These are phyloP conservation scores for Enteromius afrohamiltoni DNA, from an alignment of 2,797 vertebrate species.

Conservation along the genomic window DNA sequence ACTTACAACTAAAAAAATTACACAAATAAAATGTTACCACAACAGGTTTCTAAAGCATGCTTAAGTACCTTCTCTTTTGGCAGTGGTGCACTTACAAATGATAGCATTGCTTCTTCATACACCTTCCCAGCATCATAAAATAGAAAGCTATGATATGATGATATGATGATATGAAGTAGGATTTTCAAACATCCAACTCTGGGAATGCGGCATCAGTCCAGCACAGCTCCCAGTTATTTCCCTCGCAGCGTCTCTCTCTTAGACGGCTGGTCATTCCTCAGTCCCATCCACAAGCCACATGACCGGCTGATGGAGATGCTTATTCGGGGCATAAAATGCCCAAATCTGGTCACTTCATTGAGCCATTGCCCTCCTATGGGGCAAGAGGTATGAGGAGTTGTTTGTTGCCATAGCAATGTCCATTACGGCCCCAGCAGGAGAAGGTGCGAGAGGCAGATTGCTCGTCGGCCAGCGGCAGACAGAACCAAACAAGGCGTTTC, in stretches of 20 bases:
- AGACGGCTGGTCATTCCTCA: not conserved
- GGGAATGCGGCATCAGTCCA: not conserved
- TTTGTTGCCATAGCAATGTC: conserved; percentile 67
- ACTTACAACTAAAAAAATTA: not conserved
- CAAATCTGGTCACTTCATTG: conserved; percentile 10
- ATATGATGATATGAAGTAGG: not conserved
- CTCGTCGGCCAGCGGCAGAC: conserved; percentile 61
- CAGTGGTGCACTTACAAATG: not conserved
- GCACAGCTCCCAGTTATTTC: conserved; percentile 1
- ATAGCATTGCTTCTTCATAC: not conserved
- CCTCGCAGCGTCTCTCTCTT: not conserved
- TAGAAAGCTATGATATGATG: not conserved
- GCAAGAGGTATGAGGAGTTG: conserved; percentile 62
- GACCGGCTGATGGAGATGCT: not conserved
- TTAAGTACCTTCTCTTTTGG: not conserved
- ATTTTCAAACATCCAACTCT: not conserved
- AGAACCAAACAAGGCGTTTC: conserved; percentile 73
- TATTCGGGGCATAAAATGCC: not conserved
- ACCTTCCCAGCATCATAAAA: conserved; percentile 8
- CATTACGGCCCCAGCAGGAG: conserved; percentile 53
- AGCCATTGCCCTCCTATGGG: conserved; percentile 44
- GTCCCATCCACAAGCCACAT: not conserved
- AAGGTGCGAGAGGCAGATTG: conserved; percentile 68
- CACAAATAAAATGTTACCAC: not conserved
- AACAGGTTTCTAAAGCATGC: not conserved